Evolutionary conservation across 2,797 vertebrate genomes (phyloP).

Genomic region (Harpagifer antarcticus): DNA sequence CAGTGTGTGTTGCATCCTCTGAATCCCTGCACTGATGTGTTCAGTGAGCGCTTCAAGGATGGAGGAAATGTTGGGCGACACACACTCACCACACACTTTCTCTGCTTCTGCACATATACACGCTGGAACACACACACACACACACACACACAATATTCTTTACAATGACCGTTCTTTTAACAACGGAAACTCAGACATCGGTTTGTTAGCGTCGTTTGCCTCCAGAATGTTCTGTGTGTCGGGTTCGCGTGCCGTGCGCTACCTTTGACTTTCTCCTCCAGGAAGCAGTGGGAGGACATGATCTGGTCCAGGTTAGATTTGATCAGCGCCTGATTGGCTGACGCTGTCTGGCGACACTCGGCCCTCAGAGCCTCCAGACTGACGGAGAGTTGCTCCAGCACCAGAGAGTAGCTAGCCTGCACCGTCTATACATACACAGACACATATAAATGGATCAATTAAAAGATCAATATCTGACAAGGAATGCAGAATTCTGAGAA

Average conservation of each 20-base stretch:
- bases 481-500: not conserved
- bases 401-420: constrained; percentile 86
- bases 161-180: not conserved
- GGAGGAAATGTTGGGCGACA: constrained; percentile 88
- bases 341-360: constrained; percentile 82
- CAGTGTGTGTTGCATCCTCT: constrained; percentile 64
- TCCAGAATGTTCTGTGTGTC: too few species aligned
- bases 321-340: constrained; percentile 85
- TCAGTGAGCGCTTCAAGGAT: constrained; percentile 90
- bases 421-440: constrained; percentile 75
- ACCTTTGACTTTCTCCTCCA: constrained; percentile 90
- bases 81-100: constrained; percentile 83
- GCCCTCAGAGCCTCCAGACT: constrained; percentile 83
- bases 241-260: not conserved
- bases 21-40: constrained; percentile 84
- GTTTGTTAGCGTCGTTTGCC: not conserved
- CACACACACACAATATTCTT: not conserved
- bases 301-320: constrained; percentile 92
- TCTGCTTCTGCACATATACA: constrained; percentile 83
- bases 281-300: constrained; percentile 85
- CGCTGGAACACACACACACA: constrained; percentile 67
- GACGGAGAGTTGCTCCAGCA: constrained; percentile 84
- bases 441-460: not conserved
- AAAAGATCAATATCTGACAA: not conserved
- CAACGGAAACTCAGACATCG: not conserved